Base-by-base conservation (phyloP, 37 sponge, comb jelly and placozoan species). In the Dysidea cf. avara region DNA sequence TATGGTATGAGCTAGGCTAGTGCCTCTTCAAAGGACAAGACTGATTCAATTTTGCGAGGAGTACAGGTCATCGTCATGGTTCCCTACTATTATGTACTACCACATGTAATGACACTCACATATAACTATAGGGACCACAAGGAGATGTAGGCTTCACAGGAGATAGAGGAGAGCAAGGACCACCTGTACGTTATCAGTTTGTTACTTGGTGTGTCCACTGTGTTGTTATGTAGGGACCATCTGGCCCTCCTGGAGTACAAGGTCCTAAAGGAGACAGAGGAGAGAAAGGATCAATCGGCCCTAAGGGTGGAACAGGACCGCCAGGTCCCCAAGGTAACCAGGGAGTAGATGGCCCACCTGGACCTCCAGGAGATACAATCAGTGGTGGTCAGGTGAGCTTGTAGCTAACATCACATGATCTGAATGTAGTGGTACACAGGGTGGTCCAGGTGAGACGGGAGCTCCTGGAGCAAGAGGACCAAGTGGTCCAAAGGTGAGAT, bases 221-320 rank as follows among this genome's bases (percentile, higher is more conserved):
- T 33, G 17, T 7, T 2, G 20, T 25, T 31, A 31, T 55, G 36
- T 59, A 83, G 58, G 83, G 88, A 21, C 28, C 62, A 33, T 72
- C 78, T 40, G 88, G 88, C 12, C 49, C 68, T 4, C 63, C 68
- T 25, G 86, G 86, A 17, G 64, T 66, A 20, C 39, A 51, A 50
- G 86, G 86, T 39, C 32, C 71, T 3, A 39, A 24, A 18, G 83
- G 88, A 7, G 56, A 78, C 60, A 89, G 84, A 66, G 90, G 90
- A 69, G 81, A 79, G 53, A 56, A 84, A 58, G 90, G 90, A 16
- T 39, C 47, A 2, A 20, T 46, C 51, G 90, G 90, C 3, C 66
- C 69, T 60, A 40, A 69, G 49, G 90, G 90, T 11, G 33, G 57
- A 2, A 28, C 69, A 29, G 90, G 90, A 56, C 47, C 53, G 9